Base-by-base conservation (phyloP, 1,140 invertebrate species). In the Drosophila nigromelanica region DNA sequence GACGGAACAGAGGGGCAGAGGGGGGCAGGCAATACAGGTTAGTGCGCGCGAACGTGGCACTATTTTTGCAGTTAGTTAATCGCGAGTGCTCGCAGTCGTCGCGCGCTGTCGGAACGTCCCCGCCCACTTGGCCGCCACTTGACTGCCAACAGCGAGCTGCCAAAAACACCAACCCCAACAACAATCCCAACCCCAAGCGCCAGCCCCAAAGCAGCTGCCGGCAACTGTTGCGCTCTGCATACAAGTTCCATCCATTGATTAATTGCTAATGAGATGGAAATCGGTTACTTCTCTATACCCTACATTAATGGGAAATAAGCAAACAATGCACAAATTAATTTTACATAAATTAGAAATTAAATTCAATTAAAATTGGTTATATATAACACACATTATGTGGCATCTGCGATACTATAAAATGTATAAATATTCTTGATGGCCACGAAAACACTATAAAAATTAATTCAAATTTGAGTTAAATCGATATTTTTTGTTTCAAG, bases 231-330 rank as follows among this genome's bases (percentile, higher is more conserved):
- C 12, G 27, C 10, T 21, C 33, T 12, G 6, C 27, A 27, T 27
- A 6, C 27, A 27, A 27, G 27, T 27, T 27, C 4, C 27, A 37
- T 27, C 4, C 27, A 37, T 54, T 45, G 39, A 37, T 37, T 47
- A n/a, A 15, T 51, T 42, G 39, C 54, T 56, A 56, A 56, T 56
- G 39, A 56, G 39, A 30, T 24, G 24, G 39, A 8, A 35, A 35
- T 35, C 8, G 6, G 39, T 37, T 45, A 21, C 8, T 7, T 21
- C 24, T 24, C 2, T 7, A 37, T 27, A 27, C 27, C 27, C 27
- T 27, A 27, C 27, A 15, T 40, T 14, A n/a, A 30, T 33, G 18
- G 6, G 6, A 35, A 35, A 35, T 35, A 8, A 0, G 27, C 5
- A 27, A 27, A 27, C 27, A 27, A 27, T 27, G 27, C 3, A 2